Conservation (phyloP, 1,140 invertebrate genomes). For the Euura lappo region DNA sequence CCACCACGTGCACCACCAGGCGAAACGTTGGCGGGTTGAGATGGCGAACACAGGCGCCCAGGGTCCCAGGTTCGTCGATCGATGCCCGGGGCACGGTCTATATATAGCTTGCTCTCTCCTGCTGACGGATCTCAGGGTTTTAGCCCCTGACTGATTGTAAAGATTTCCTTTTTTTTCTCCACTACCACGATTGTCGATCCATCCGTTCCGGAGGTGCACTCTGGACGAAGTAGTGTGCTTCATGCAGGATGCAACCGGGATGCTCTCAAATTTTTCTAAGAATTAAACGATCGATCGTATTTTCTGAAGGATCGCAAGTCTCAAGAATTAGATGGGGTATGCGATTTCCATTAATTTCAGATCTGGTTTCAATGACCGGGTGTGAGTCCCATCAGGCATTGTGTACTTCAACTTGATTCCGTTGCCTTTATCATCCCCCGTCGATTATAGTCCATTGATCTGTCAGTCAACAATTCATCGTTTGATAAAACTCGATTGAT, state of each 20-base stretch:
- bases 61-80: constrained; percentile 14
- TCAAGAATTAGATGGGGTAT: too few relatives aligned
- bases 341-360: too few relatives aligned
- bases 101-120: constrained; percentile 17
- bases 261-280: too few relatives aligned
- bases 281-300: too few relatives aligned
- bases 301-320: too few relatives aligned
- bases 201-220: not conserved
- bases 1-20: not conserved
- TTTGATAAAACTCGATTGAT: not conserved
- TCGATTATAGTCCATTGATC: too few relatives aligned
- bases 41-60: constrained; percentile 2
- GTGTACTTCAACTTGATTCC: too few relatives aligned
- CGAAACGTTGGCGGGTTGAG: not conserved
- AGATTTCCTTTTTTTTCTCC: not conserved
- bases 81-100: constrained; percentile 17
- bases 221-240: not conserved
- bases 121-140: constrained; percentile 14
- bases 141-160: not conserved
- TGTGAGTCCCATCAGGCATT: too few relatives aligned
- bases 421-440: too few relatives aligned
- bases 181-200: not conserved
- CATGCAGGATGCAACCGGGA: not conserved
- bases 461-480: too few relatives aligned
- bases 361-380: too few relatives aligned